Evolutionary conservation across 2,113 vertebrate species (phyloP), one percentile per base, ranked within the genome.

Genomic region (Rhinoderma darwinii): DNA sequence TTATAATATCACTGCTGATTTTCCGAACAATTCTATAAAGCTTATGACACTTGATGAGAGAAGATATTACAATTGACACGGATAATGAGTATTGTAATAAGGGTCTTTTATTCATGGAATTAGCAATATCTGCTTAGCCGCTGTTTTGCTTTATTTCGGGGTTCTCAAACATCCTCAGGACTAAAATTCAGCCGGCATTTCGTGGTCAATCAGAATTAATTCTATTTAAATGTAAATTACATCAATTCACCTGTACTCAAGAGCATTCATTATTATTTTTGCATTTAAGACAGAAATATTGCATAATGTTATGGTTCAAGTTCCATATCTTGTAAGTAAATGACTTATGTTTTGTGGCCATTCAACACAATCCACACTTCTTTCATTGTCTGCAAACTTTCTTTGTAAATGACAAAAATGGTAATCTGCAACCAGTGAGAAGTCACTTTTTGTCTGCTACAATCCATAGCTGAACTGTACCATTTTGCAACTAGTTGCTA

Each of bases 201-300:
- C 50, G 50, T 22, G 25, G 30, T 25, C 35, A 73, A 74, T 84
- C 35, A 84, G 2, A 35, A 43, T 43, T 74, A 51, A 47, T 63
- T 77, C 56, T 59, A 77, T 85, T 77, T 77, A 37, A 47, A 85
- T 84, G 73, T 20, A 77, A 85, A 85, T 83, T 35, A 51, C 27
- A 37, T n/a, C 10, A 50, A 39, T 37, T 66, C 73, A 44, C 11
- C 73, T 32, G 20, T 50, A 41, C 27, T 63, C 37, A 56, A 54
- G 39, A 18, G 25, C 35, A 39, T 3, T 17, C 25, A 15, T 41
- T 50, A 44, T 70, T 70, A 47, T 51, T 83, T 83, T 43, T 8
- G 43, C n/a, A 47, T 20, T 22, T 70, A 43, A 83, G 20, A 50
- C 30, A 7, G 17, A 11, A 50, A 11, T 51, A 22, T n/a, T 30